Conservation (phyloP, 2,888 invertebrate species). For the Agrotis exclamationis region DNA sequence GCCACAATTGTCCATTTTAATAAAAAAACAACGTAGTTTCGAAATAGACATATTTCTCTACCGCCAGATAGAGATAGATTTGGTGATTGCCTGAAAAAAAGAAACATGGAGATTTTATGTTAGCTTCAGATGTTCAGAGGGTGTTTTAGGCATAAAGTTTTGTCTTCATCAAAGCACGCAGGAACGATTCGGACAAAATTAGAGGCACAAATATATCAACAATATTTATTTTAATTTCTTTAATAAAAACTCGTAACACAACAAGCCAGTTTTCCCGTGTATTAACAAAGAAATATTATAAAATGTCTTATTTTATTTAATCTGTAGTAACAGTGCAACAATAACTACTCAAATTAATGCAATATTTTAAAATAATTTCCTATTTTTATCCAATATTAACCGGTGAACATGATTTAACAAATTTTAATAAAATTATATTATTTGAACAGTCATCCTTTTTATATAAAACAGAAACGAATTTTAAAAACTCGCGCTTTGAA, state of each 20-base stretch:
- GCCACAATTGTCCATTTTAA: too few relatives aligned
- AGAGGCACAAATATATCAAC: slow-evolving; percentile 20
- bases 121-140: not conserved
- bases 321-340: slow-evolving; percentile 11
- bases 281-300: slow-evolving; percentile 1
- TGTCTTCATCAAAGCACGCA: too few relatives aligned
- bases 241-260: slow-evolving; percentile 24
- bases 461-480: too few relatives aligned
- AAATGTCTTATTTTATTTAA: not conserved
- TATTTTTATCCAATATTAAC: not conserved
- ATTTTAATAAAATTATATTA: too few relatives aligned
- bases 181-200: not conserved
- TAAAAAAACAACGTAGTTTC: slow-evolving; percentile 17
- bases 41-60: slow-evolving; percentile 38
- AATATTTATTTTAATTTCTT: slow-evolving; percentile 24
- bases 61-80: slow-evolving; percentile 42
- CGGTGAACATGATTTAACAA: not conserved
- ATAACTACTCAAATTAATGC: not conserved
- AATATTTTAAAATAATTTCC: not conserved
- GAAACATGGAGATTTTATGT: not conserved
- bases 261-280: not conserved
- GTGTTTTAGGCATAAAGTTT: too few relatives aligned
- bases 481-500: not conserved
- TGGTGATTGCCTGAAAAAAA: slow-evolving; percentile 37
- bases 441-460: too few relatives aligned